Percentiles rank a stretch among this genome's conserved stretches.
phyloP scores from a whole-genome alignment of 35 echinoderm and acorn worm species.

The Patiria miniata region DNA sequence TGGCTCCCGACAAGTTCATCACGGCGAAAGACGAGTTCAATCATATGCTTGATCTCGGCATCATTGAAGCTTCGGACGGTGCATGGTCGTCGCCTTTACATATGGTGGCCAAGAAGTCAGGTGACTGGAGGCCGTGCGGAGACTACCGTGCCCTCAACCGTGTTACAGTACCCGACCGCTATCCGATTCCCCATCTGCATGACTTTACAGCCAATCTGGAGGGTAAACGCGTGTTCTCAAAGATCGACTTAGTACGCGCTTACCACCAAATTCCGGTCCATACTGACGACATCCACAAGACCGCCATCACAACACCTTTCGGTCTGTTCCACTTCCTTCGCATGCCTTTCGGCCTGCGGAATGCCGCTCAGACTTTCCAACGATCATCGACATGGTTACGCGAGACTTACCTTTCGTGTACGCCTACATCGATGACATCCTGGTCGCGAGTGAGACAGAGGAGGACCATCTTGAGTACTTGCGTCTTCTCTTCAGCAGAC shows the following conservation, averaged over 20 bases:
- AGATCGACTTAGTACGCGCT: constrained; percentile 36
- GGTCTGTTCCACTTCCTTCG: constrained; percentile 23
- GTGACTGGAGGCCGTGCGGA: constrained; percentile 43
- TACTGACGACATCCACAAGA: constrained; percentile 5
- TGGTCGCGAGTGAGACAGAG: not conserved
- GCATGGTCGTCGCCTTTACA: constrained; percentile 38
- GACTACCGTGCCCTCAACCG: constrained; percentile 18
- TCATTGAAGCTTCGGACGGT: constrained; percentile 29
- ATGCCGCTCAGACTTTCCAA: constrained; percentile 56
- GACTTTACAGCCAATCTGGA: constrained; percentile 23
- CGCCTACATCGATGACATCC: constrained; percentile 35
- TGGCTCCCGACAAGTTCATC: not conserved
- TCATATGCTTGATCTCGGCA: constrained; percentile 46
- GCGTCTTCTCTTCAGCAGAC: constrained; percentile 10
- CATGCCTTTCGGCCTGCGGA: constrained; percentile 43
- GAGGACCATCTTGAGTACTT: not conserved
- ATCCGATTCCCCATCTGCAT: constrained; percentile 50
- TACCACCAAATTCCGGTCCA: constrained; percentile 44
- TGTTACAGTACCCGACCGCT: constrained; percentile 24
- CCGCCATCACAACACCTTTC: constrained; percentile 44
- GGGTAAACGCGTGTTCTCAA: constrained; percentile 2
- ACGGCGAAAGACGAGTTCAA: constrained; percentile 26
- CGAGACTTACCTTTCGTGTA: constrained; percentile 34
- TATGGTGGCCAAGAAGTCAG: constrained; percentile 42
- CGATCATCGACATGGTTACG: constrained; percentile 33